Base-by-base conservation (phyloP, 2,113 vertebrate genomes). In the Pseudopodoces humilis region DNA sequence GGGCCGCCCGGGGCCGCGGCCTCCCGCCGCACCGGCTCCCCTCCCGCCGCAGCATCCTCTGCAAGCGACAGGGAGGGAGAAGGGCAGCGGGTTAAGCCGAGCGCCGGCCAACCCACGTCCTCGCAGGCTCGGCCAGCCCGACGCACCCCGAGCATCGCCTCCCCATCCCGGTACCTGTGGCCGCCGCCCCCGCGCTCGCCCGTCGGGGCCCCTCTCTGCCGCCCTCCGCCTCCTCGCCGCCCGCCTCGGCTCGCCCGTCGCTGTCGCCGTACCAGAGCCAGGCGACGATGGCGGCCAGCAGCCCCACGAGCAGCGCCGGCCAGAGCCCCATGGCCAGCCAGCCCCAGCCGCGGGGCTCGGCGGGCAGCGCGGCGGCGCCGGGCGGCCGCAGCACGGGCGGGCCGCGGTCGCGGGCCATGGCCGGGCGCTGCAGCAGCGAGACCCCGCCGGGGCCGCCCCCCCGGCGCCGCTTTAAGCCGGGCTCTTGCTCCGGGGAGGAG, bases 221-320 rank as follows among this genome's bases (percentile, higher is more conserved):
- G 39, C 47, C 47, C 58, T 49, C 47, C 76, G n/a, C 44, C 31
- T 31, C 50, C 27, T n/a, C 83, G 20, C 37, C 13, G 49, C 58
- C 55, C 47, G 11, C 60, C 46, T 37, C 41, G 25, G 13, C 37
- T 5, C n/a, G 21, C 27, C 72, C 83, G 41, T 87, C 94, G 1
- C 37, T 6, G 12, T 79, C 5, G 10, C 94, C 93, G 84, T 95
- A 96, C 96, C 97, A 97, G 25, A 97, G 9, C 97, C 97, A 97
- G 62, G 96, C 95, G 70, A 97, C 9, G 6, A 97, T 25, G 6
- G 97, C 95, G 22, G 92, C 94, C 50, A 97, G 71, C 41, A 97
- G 65, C n/a, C 89, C 95, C 65, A 95, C 53, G 56, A 96, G n/a
- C 78, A 95, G 63, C 64, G 92, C 95, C 52, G 90, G 82, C 95